Evolutionary conservation across 2,888 invertebrate species (phyloP), one percentile per base, ranked within the genome.

Genomic region (Caenorhabditis becei): DNA sequence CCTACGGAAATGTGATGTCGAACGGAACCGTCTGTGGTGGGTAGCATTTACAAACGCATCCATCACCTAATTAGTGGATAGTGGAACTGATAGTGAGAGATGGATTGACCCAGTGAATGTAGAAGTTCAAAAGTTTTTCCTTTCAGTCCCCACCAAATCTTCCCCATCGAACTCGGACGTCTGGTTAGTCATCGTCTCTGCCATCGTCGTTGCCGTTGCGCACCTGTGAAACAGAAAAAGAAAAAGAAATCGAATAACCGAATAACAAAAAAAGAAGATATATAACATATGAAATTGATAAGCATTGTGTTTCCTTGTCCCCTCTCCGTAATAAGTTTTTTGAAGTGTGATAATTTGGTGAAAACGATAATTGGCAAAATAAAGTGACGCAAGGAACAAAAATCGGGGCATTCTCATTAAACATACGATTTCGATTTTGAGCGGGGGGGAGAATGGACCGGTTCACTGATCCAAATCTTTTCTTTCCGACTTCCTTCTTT

Each of bases 21-120:
- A 81, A 77, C 59, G 77, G 72, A 67, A 81, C 77, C 47, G 67
- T 77, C 23, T 81, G 81, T 44, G 77, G 81, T 81, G 59, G 58
- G 70, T 54, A 23, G n/a, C 18, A 62, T 56, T 35, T 28, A 18
- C 26, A 59, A 47, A 59, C 32, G 58, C 56, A 72, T 72, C 63
- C 53, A 32, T 32, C 53, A 53, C 1, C 35, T 20, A 47, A 47
- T 47, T 47, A 47, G 20, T 18, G 47, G 41, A 14, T 32, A 32
- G 18, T 47, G 16, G 16, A 41, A 41, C 7, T 16, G 41, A 10
- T n/a, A n/a, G n/a, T n/a, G n/a, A n/a, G n/a, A n/a, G n/a, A n/a
- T n/a, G n/a, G n/a, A n/a, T n/a, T n/a, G n/a, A 16, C 16, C 41
- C 7, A 16, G 10, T 16, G 16, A 41, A 3, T 41, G 14, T 41